Evolutionary conservation across 1,140 invertebrate species (phyloP), one percentile per base, ranked within the genome.

Genomic region (Sminthurinus signatus): DNA sequence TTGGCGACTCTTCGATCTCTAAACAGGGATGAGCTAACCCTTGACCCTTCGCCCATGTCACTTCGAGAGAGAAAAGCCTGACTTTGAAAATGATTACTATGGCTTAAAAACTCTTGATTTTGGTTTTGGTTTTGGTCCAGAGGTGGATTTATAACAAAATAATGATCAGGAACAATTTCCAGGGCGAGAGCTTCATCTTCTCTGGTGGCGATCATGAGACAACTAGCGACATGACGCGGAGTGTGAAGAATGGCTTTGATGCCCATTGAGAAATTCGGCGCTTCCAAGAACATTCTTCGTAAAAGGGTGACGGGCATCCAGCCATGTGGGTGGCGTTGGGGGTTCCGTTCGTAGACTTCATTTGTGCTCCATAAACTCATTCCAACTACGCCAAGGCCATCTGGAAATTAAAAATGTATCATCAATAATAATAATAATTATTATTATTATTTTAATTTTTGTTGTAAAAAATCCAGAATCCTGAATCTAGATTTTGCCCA

Each of bases 171-270:
- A 12, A 31, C 42, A 25, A 67, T 17, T 43, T 67, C 65, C 17
- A 67, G 56, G 31, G 62, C 58, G 10, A 67, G n/a, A 1, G 65
- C 65, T 62, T 67, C 65, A 44, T 62, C 65, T 5, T 67, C 65
- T 12, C 28, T 36, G 4, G 60, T 67, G 1, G 60, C 65, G 19
- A 67, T 42, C 0, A 67, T 36, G 29, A 67, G 50, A 52, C 58
- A 62, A 8, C 17, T 25, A 23, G 65, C 56, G 3, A 67, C 65
- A 32, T 67, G 65, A 14, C 36, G 17, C 15, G 65, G 65, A 2
- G 54, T 58, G 17, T 14, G 27, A 2, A 62, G n/a, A 57, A 67
- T 50, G 19, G 17, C 29, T 17, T 52, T n/a, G 4, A 67, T 50
- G 19, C 65, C 65, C 43, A 62, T 17, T 4, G 65, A 32, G 36